phyloP scores from a whole-genome alignment of 2,113 vertebrate species.

The Chroicocephalus ridibundus region DNA sequence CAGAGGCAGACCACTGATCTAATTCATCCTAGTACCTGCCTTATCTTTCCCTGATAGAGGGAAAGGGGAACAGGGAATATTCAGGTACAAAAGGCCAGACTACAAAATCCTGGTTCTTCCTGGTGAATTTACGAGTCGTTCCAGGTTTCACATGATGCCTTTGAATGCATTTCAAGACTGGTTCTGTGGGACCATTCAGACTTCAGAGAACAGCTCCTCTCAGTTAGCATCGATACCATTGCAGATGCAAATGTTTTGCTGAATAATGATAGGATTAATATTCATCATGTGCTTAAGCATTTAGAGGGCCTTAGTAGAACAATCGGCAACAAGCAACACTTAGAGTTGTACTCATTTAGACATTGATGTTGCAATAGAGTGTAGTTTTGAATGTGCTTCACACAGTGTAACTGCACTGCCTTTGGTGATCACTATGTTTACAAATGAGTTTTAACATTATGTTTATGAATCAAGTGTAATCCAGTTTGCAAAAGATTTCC shows the following conservation, averaged over 20 bases:
- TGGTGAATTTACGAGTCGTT: neutral
- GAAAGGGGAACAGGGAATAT: neutral
- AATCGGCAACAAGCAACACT: neutral
- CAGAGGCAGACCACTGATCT: neutral
- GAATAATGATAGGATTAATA: fast-evolving
- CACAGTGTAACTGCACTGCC: neutral
- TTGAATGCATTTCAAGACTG: neutral
- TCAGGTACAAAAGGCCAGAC: neutral
- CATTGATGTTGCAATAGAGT: neutral
- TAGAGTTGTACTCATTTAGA: neutral
- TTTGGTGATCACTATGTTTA: neutral
- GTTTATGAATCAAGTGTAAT: neutral
- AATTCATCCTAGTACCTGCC: neutral
- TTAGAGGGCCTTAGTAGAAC: neutral
- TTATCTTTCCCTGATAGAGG: neutral
- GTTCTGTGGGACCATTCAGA: neutral
- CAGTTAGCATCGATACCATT: neutral
- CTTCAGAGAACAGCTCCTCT: neutral
- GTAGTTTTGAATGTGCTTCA: neutral
- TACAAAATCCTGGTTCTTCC: neutral
- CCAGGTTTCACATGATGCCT: neutral
- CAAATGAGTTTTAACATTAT: neutral
- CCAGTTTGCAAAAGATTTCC: neutral
- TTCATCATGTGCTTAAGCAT: neutral
- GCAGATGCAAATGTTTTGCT: neutral